Conservation (phyloP, 2,113 vertebrate genomes). For the Lipophrys pholis region DNA sequence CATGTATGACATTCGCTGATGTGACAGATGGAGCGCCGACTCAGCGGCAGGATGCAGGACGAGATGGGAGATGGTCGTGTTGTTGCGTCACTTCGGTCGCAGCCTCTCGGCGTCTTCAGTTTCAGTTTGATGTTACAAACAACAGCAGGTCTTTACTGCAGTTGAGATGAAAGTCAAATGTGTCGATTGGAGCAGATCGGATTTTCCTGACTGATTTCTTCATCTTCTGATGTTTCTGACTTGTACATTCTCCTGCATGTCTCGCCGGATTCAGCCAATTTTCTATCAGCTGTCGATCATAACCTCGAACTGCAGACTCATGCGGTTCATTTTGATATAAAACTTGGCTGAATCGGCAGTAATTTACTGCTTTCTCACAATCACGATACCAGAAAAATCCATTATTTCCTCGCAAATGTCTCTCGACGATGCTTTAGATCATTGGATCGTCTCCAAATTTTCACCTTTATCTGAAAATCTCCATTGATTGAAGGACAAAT, state of each 20-base stretch:
- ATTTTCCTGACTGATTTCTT: background rate
- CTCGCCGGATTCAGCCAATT: slow-evolving; percentile 30
- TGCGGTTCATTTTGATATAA: background rate
- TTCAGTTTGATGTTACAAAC: too few species aligned
- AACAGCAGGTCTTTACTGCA: too few species aligned
- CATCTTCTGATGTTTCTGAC: background rate
- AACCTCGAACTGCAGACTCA: background rate
- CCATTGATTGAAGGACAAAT: background rate
- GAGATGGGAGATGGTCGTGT: background rate
- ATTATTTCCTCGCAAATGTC: background rate
- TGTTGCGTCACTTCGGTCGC: background rate
- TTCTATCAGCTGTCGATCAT: background rate
- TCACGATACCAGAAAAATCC: background rate
- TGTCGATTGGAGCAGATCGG: too few species aligned
- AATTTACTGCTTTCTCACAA: slow-evolving; percentile 27
- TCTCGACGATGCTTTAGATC: background rate
- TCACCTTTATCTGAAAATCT: background rate
- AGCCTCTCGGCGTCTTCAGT: too few species aligned
- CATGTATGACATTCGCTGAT: background rate
- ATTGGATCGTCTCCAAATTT: too few species aligned
- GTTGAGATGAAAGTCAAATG: too few species aligned
- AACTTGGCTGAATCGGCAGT: slow-evolving; percentile 14
- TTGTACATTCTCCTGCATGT: background rate
- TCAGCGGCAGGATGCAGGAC: background rate
- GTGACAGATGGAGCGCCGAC: background rate